Conservation (phyloP, 2,888 invertebrate genomes). For the Andrena trimmerana region DNA sequence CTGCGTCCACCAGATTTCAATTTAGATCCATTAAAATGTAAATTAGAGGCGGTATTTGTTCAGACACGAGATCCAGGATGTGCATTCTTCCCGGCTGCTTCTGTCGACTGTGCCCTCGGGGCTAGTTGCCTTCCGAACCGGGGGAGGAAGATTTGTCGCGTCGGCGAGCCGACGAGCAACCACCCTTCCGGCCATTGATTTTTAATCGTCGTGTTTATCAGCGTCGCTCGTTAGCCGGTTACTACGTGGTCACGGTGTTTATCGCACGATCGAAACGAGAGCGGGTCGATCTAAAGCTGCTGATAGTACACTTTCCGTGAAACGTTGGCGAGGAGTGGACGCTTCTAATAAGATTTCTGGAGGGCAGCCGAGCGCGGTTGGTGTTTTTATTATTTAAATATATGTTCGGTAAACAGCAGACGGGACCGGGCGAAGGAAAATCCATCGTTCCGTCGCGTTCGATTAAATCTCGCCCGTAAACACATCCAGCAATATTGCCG, state of each 20-base stretch:
- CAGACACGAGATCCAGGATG: constrained; percentile 45
- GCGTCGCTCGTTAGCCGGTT: constrained; percentile 14
- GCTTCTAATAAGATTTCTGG: too few relatives aligned
- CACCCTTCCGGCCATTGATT: constrained; percentile 31
- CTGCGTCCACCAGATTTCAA: constrained; percentile 74
- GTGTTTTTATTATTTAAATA: too few relatives aligned
- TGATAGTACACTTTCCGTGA: not conserved
- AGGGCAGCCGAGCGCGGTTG: too few relatives aligned
- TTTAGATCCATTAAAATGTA: constrained; percentile 81
- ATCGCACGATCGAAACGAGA: constrained; percentile 2
- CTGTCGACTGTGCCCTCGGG: constrained; percentile 41
- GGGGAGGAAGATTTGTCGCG: constrained; percentile 43
- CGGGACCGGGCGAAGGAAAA: not conserved
- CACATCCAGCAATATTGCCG: not conserved
- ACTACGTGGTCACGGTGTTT: constrained; percentile 8
- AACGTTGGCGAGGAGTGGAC: not conserved
- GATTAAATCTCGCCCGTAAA: constrained; percentile 11
- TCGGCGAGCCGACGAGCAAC: constrained; percentile 36
- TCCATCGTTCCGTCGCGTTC: not conserved
- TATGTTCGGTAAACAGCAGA: not conserved
- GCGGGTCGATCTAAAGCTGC: not conserved
- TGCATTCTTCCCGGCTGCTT: constrained; percentile 57
- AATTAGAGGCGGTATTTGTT: constrained; percentile 75
- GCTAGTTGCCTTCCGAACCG: constrained; percentile 18
- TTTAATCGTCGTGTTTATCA: constrained; percentile 28